Percentiles rank a stretch among this genome's conserved stretches.
phyloP scores from a whole-genome alignment of 2,888 invertebrate species.

The Nomada goodeniana region DNA sequence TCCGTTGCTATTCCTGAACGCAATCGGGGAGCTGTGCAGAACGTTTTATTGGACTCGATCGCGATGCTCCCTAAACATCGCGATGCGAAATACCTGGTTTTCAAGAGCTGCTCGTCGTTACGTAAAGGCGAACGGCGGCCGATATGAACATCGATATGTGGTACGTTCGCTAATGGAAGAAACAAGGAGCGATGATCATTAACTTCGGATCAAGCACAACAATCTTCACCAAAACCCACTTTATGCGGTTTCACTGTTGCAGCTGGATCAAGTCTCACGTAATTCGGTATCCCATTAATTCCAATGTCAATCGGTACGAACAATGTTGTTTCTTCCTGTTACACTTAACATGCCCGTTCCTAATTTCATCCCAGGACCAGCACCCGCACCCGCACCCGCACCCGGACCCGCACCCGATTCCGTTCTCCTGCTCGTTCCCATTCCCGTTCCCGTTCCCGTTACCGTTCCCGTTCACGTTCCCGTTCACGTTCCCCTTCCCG shows the following conservation, averaged over 20 bases:
- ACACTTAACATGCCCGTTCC: too few relatives aligned
- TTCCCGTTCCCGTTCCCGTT: too few relatives aligned
- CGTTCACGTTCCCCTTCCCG: neutral
- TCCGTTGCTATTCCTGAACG: neutral
- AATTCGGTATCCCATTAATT: neutral
- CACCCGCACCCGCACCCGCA: too few relatives aligned
- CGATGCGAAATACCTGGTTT: constrained; percentile 27
- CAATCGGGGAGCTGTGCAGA: neutral
- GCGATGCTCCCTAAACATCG: constrained; percentile 16
- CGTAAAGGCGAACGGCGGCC: constrained; percentile 62
- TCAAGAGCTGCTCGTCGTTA: constrained; percentile 23
- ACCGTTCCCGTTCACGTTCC: neutral
- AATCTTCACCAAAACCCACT: constrained; percentile 7
- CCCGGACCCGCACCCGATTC: too few relatives aligned
- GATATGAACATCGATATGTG: constrained; percentile 78
- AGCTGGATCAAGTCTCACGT: neutral
- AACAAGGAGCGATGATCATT: constrained; percentile 18
- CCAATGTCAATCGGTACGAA: neutral
- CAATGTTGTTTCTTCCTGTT: neutral
- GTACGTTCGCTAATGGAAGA: constrained; percentile 42
- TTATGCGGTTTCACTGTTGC: neutral
- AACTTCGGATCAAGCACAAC: neutral
- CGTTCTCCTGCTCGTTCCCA: too few relatives aligned
- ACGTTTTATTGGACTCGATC: constrained; percentile 16
- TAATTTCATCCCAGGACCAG: too few relatives aligned